Evolutionary conservation across 1,140 invertebrate genomes (phyloP).

Genomic region (Globodera ellingtonae): DNA sequence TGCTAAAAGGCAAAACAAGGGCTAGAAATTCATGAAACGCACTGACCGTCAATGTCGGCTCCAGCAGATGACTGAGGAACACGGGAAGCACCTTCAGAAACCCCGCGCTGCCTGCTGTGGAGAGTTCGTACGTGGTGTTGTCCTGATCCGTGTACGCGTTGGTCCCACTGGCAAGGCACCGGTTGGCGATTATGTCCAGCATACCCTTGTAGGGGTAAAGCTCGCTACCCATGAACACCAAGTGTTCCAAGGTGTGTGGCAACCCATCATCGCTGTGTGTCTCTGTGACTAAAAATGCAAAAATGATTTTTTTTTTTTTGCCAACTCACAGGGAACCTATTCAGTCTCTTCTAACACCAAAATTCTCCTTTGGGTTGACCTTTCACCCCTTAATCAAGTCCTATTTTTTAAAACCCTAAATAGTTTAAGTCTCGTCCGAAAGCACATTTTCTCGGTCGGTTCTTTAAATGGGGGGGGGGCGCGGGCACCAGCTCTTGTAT

Average conservation of each 20-base stretch:
- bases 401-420: too few relatives aligned
- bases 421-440: too few relatives aligned
- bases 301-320: not conserved
- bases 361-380: too few relatives aligned
- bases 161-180: slow-evolving; percentile 69
- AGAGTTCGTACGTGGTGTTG: slow-evolving; percentile 85
- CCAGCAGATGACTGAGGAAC: slow-evolving; percentile 85
- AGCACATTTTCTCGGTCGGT: too few relatives aligned
- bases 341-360: too few relatives aligned
- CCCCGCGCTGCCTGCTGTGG: slow-evolving; percentile 81
- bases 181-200: slow-evolving; percentile 82
- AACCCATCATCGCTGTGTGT: slow-evolving; percentile 86
- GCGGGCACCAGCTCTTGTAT: too few relatives aligned
- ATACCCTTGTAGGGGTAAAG: slow-evolving; percentile 82
- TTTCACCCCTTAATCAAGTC: too few relatives aligned
- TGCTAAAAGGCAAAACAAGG: slow-evolving; percentile 70
- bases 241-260: slow-evolving; percentile 87
- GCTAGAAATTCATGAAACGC: too few relatives aligned
- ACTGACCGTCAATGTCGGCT: slow-evolving; percentile 74
- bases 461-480: too few relatives aligned
- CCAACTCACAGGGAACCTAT: too few relatives aligned
- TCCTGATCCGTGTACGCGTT: slow-evolving; percentile 72
- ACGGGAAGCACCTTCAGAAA: slow-evolving; percentile 85
- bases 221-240: slow-evolving; percentile 86
- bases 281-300: slow-evolving; percentile 76